Base-by-base conservation (phyloP, 2,888 invertebrate genomes). In the Phragmatobia fuliginosa region DNA sequence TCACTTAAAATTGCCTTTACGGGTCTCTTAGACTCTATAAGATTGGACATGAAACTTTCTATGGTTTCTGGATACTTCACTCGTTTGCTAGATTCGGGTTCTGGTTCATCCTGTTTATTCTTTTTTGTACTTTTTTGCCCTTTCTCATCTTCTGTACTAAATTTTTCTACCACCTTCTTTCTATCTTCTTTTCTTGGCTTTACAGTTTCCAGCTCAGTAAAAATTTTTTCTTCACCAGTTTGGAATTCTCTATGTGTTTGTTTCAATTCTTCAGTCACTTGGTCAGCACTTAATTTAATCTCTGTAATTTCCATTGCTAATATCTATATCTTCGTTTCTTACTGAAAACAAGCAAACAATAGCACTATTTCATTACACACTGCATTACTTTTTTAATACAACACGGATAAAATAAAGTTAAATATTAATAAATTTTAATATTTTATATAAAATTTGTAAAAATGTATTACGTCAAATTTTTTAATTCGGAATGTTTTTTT, bases 1-100 rank as follows among this genome's bases (percentile, higher is more conserved):
- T 96, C 93, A 18, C 95, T 90, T 14, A 97, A 79, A 18, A 97
- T 91, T 0, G 96, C 95, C 77, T 88, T 90, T 1, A 95, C 83
- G 38, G 94, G 92, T 18, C 80, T 85, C 38, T 79, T 77, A 0
- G 88, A 88, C 11, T 74, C 73, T 31, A 73, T 81, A 32, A 94
- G 75, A 38, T 82, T 84, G 14, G 84, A 56, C 36, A 89, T 88
- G 14, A 87, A 86, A 21, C 79, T 75, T 6, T 89, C 87, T 66
- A 92, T 81, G n/a, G 78, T 75, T 56, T 83, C 77, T 2, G 74
- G 62, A 62, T 76, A 80, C 83, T 89, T 91, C 4, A 77, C 41
- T 75, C 85, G 91, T 82, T 94, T 93, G 6, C 65, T 28, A 59
- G 28, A n/a, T 1, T 85, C 86, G 25, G 94, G 92, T 78, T 91